A percentile compares a stretch with the other conserved stretches of the same genome.
Evolutionary conservation across 2,797 vertebrate genomes (phyloP).

Genomic region (Phalanger gymnotis): DNA sequence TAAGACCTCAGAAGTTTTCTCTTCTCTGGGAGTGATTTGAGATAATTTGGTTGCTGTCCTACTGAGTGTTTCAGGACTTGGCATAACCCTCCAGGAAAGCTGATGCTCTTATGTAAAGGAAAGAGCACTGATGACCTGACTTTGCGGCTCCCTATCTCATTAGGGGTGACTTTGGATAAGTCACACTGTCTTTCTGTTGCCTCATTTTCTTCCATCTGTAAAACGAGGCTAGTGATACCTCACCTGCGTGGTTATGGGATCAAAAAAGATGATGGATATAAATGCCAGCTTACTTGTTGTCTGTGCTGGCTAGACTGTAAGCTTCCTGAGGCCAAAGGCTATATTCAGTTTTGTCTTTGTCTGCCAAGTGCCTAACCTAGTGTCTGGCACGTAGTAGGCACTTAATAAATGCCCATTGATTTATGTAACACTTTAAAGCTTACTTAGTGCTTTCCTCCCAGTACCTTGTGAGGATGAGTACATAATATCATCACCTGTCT

Average conservation of each 20-base stretch:
- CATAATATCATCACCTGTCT: background rate
- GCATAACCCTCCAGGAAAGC: background rate
- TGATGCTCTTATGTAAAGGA: background rate
- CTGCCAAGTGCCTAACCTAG: background rate
- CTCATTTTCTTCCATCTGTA: background rate
- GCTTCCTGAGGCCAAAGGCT: background rate
- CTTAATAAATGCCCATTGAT: background rate
- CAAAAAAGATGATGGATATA: background rate
- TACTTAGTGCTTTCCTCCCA: background rate
- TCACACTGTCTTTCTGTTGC: background rate
- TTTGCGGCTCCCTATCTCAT: background rate
- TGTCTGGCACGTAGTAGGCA: background rate
- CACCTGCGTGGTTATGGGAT: background rate
- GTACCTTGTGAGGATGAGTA: background rate
- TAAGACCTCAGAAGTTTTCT: background rate
- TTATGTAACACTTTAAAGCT: background rate
- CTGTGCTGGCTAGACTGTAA: background rate
- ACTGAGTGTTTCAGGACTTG: background rate
- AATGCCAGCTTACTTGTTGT: background rate
- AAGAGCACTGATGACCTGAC: background rate
- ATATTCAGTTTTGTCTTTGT: background rate
- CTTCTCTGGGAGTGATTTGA: background rate
- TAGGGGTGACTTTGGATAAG: background rate
- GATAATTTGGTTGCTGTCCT: background rate
- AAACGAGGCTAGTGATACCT: background rate